These are phyloP conservation scores for Pogonus chalceus DNA, from an alignment of 1,140 invertebrate species.

Conservation along the genomic window DNA sequence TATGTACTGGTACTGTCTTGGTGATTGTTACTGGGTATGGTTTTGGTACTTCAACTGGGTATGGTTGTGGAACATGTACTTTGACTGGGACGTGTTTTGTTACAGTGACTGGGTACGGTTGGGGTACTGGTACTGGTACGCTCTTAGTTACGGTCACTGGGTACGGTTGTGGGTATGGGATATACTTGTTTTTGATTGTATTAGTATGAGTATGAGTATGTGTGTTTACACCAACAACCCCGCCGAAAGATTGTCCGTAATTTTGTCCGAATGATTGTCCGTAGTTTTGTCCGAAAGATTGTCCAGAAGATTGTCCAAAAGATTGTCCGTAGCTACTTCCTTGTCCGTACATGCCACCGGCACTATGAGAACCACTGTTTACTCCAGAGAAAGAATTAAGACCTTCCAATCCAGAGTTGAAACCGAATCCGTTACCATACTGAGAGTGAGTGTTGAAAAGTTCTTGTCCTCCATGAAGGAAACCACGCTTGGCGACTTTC, in stretches of 20 bases:
- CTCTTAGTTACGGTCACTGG: slow-evolving; percentile 38
- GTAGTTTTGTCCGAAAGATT: background rate
- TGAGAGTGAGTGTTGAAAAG: background rate
- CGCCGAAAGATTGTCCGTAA: background rate
- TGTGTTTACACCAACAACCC: slow-evolving; percentile 5
- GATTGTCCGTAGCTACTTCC: slow-evolving; percentile 2
- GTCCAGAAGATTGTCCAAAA: slow-evolving; percentile 5
- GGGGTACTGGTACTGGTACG: slow-evolving; percentile 25
- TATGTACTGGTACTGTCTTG: slow-evolving; percentile 29
- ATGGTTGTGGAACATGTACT: slow-evolving; percentile 30
- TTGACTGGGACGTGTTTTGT: slow-evolving; percentile 28
- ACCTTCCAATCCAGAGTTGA: background rate
- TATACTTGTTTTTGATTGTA: slow-evolving; percentile 19
- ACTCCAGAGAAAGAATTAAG: background rate
- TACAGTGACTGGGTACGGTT: slow-evolving; percentile 25
- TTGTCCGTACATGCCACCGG: slow-evolving; percentile 5
- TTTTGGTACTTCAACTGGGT: slow-evolving; percentile 26
- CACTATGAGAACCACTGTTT: background rate
- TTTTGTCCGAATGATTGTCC: background rate
- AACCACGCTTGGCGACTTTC: slow-evolving; percentile 16
- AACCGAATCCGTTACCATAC: slow-evolving; percentile 8
- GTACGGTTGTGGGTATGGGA: slow-evolving; percentile 29
- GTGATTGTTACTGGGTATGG: slow-evolving; percentile 31
- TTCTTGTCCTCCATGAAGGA: slow-evolving; percentile 11
- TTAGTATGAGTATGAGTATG: slow-evolving; percentile 12